Conservation (phyloP, 2,113 vertebrate species). For the Salvelinus sp. region DNA sequence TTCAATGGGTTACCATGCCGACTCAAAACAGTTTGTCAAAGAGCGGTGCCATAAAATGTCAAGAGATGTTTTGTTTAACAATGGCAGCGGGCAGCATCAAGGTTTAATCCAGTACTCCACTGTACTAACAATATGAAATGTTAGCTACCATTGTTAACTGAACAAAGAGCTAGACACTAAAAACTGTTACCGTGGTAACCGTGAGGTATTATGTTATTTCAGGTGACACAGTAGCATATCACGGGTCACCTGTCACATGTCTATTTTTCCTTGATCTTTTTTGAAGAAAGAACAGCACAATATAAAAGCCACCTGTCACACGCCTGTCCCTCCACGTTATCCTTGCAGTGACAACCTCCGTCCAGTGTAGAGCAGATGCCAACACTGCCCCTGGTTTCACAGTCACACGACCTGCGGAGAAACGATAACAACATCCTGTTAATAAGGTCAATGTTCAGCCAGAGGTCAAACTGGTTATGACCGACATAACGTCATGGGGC, state of each 20-base stretch:
- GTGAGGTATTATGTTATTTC: neutral
- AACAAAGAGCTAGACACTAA: neutral
- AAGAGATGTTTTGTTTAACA: too few relatives aligned
- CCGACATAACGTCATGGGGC: neutral
- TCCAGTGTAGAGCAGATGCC: conserved; percentile 79
- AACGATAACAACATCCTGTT: neutral
- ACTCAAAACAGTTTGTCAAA: too few relatives aligned
- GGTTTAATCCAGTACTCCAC: too few relatives aligned
- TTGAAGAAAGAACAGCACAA: neutral
- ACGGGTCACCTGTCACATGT: neutral
- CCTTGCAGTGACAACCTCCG: conserved; percentile 84
- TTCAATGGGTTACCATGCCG: too few relatives aligned
- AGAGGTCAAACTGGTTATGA: neutral
- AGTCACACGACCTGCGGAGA: conserved; percentile 78
- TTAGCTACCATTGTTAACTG: too few relatives aligned
- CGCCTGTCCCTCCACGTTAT: conserved; percentile 81
- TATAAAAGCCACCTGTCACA: conserved; percentile 78
- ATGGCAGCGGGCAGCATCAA: too few relatives aligned
- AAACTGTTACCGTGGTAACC: neutral
- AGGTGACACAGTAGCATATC: neutral
- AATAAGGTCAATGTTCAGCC: neutral
- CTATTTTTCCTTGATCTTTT: too few relatives aligned
- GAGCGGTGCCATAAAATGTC: too few relatives aligned
- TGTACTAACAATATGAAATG: too few relatives aligned
- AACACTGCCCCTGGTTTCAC: conserved; percentile 75